phyloP scores from a whole-genome alignment of 1,140 invertebrate genomes.

The Cherax destructor region DNA sequence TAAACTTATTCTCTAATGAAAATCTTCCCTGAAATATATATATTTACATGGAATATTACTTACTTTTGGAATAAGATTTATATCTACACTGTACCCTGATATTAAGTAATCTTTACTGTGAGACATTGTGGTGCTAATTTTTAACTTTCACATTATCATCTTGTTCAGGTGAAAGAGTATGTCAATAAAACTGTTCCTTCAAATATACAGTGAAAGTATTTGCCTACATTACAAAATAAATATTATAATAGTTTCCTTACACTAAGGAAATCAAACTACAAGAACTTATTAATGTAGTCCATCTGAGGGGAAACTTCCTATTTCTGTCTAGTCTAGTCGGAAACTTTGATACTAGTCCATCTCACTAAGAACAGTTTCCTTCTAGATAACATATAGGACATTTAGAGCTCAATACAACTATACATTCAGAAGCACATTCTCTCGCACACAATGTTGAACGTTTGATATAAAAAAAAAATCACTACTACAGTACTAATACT shows the following conservation, averaged over 20 bases:
- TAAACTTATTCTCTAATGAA: background rate
- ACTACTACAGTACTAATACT: too few species aligned
- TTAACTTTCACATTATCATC: background rate
- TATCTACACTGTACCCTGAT: background rate
- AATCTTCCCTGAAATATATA: background rate
- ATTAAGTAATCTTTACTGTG: background rate
- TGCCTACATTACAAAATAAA: conserved; percentile 5
- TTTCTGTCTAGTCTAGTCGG: background rate
- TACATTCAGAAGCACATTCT: background rate
- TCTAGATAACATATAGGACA: background rate
- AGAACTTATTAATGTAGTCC: conserved; percentile 2
- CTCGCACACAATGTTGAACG: background rate
- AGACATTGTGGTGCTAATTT: background rate
- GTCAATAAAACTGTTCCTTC: background rate
- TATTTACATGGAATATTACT: background rate
- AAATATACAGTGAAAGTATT: background rate
- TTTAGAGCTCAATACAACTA: background rate
- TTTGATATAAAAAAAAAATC: background rate
- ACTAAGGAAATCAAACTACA: background rate
- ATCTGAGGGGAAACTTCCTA: conserved; percentile 10
- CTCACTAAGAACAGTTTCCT: background rate
- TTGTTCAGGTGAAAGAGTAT: background rate
- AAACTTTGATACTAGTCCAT: background rate
- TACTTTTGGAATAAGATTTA: background rate
- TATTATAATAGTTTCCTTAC: conserved; percentile 1